Evolutionary conservation across 1,140 invertebrate species (phyloP).

Genomic region (Leptestheria dahalacensis): DNA sequence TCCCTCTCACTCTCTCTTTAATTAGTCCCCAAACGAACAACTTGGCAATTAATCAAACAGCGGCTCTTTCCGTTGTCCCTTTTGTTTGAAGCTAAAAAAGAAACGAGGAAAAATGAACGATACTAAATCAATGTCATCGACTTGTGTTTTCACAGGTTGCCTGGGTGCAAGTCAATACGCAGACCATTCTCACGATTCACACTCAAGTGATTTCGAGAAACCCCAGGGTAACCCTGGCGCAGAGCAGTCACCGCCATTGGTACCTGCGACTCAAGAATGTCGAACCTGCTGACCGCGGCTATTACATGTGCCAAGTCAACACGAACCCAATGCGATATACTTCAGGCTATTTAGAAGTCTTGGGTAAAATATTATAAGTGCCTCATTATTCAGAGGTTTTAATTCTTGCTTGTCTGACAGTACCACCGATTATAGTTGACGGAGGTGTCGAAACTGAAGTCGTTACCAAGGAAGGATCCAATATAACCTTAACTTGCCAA

Average conservation of each 20-base stretch:
- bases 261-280: slow-evolving; percentile 49
- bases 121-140: too few relatives aligned
- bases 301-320: slow-evolving; percentile 73
- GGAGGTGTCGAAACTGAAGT: slow-evolving; percentile 71
- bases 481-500: slow-evolving; percentile 59
- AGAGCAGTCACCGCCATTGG: slow-evolving; percentile 73
- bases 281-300: slow-evolving; percentile 45
- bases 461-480: slow-evolving; percentile 66
- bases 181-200: slow-evolving; percentile 81
- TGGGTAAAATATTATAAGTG: slow-evolving; percentile 41
- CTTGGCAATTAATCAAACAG: too few relatives aligned
- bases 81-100: too few relatives aligned
- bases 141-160: slow-evolving; percentile 70
- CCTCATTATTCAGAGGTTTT: neutral
- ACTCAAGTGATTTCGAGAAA: slow-evolving; percentile 65
- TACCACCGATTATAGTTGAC: slow-evolving; percentile 67
- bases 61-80: too few relatives aligned
- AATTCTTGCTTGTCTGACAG: slow-evolving; percentile 34
- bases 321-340: slow-evolving; percentile 52
- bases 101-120: too few relatives aligned
- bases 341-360: slow-evolving; percentile 65
- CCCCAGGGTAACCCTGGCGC: slow-evolving; percentile 65
- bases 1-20: too few relatives aligned
- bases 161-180: slow-evolving; percentile 79
- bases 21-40: neutral